These are phyloP conservation scores for Myodes glareolus DNA, from an alignment of 2,113 vertebrate genomes.

Conservation along the genomic window DNA sequence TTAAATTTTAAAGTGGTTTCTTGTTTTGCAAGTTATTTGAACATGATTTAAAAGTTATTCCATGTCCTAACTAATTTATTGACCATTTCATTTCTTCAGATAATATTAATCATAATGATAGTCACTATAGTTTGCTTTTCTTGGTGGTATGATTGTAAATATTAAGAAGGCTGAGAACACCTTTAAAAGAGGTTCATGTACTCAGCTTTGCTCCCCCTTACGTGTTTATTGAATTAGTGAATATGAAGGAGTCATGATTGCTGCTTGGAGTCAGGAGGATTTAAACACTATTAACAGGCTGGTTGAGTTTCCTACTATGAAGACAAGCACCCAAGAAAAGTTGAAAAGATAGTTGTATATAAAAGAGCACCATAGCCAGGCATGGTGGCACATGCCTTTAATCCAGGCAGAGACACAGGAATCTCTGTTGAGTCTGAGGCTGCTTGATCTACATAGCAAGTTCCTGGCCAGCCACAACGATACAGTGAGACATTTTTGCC, in stretches of 20 bases:
- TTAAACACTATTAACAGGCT: neutral
- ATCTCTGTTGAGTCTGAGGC: neutral
- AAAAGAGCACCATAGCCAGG: neutral
- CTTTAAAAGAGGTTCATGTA: neutral
- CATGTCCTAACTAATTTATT: neutral
- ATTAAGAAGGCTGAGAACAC: neutral
- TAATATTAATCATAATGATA: neutral
- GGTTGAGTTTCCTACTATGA: neutral
- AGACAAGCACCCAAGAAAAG: neutral
- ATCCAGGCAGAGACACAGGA: neutral
- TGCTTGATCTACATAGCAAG: neutral
- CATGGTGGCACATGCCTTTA: neutral
- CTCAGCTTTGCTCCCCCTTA: neutral
- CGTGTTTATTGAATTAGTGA: slow-evolving; percentile 1
- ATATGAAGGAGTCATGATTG: neutral
- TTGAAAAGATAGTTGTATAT: neutral
- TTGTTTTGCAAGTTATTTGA: slow-evolving; percentile 45
- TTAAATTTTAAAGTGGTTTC: neutral
- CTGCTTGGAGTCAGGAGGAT: neutral
- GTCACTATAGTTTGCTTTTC: neutral
- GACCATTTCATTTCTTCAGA: neutral
- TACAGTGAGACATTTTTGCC: neutral
- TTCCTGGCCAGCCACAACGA: neutral
- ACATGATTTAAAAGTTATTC: slow-evolving; percentile 8
- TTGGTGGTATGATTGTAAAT: slow-evolving; percentile 17